Percentiles rank a stretch among this genome's conserved stretches.
These are phyloP conservation scores for Colostygia pectinataria DNA, from an alignment of 2,888 invertebrate genomes.

Conservation along the genomic window DNA sequence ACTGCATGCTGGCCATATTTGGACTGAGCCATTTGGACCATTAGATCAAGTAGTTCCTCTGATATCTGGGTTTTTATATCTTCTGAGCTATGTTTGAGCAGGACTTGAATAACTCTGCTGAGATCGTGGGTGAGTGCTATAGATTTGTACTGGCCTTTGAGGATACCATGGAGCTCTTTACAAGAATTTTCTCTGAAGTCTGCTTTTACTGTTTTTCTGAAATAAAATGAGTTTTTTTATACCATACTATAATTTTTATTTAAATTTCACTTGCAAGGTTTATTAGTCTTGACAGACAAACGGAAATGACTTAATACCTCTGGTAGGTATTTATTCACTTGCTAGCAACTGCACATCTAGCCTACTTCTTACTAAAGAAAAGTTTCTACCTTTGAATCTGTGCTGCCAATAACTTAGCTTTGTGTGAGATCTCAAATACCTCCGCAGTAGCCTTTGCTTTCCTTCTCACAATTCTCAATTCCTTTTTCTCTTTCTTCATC, in stretches of 20 bases:
- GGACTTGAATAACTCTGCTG: constrained; percentile 93
- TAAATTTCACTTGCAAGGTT: no score
- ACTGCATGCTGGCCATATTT: constrained; percentile 92
- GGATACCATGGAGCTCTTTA: constrained; percentile 84
- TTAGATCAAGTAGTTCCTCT: constrained; percentile 88
- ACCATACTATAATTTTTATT: no score
- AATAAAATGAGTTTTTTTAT: constrained; percentile 1
- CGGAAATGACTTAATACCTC: no score
- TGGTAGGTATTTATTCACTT: no score
- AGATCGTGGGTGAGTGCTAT: constrained; percentile 93
- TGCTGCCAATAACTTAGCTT: constrained; percentile 70
- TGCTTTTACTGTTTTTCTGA: constrained; percentile 78
- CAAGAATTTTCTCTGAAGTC: constrained; percentile 83
- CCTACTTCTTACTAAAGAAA: no score
- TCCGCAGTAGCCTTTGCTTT: constrained; percentile 81
- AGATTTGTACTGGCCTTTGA: constrained; percentile 86
- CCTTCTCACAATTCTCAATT: constrained; percentile 85
- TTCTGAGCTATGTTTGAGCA: constrained; percentile 88
- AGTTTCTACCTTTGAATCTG: constrained; percentile 68
- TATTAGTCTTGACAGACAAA: no score
- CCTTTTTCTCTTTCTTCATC: constrained; percentile 89
- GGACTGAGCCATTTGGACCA: constrained; percentile 86
- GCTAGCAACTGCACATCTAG: no score
- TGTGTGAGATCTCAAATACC: constrained; percentile 73
- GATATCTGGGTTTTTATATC: constrained; percentile 87